Evolutionary conservation across 2,797 vertebrate species (phyloP).

Genomic region (Anolis apletophallus): DNA sequence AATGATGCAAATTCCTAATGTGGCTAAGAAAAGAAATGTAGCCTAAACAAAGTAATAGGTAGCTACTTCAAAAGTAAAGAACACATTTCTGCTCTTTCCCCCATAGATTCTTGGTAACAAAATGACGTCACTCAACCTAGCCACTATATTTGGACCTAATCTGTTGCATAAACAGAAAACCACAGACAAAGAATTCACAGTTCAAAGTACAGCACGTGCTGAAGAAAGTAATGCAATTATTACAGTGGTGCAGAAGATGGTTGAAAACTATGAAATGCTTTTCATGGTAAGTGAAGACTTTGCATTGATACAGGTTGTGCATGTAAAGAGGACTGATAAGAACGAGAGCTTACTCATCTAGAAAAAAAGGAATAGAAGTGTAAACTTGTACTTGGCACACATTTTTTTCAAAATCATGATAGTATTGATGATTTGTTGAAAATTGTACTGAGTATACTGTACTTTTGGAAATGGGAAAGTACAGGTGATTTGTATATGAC

Average conservation of each 20-base stretch:
- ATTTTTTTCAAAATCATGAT: not conserved
- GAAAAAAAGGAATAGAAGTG: not conserved
- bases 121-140: conserved; percentile 96
- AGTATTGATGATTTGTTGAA: not conserved
- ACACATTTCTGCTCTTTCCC: conserved; percentile 46
- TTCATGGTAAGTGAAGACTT: conserved; percentile 88
- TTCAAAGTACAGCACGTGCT: conserved; percentile 93
- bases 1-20: not conserved
- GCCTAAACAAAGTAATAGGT: not conserved
- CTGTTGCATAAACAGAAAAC: conserved; percentile 95
- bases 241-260: conserved; percentile 92
- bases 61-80: not conserved
- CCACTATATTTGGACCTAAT: conserved; percentile 97
- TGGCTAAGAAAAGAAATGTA: not conserved
- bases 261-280: conserved; percentile 86
- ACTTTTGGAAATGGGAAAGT: not conserved
- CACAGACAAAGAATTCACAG: conserved; percentile 94
- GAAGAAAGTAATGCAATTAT: conserved; percentile 96
- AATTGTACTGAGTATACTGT: not conserved
- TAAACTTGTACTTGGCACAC: not conserved
- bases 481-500: not conserved
- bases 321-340: not conserved
- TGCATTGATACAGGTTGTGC: not conserved
- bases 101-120: conserved; percentile 93
- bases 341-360: not conserved